These are phyloP conservation scores for Saxicola maurus DNA, from an alignment of 2,797 vertebrate genomes.

Conservation along the genomic window DNA sequence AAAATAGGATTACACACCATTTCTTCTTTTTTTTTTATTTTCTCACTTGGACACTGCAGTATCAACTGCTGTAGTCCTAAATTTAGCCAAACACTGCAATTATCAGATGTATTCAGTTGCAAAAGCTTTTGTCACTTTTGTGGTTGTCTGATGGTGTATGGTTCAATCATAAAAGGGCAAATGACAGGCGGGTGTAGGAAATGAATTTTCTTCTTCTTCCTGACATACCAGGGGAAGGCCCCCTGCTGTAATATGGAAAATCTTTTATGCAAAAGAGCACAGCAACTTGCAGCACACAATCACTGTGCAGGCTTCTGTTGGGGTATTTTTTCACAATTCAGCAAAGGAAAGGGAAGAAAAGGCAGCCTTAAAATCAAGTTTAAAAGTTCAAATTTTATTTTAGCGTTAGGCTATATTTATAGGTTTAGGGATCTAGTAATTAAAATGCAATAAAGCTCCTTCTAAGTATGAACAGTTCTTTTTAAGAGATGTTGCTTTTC, in stretches of 20 bases:
- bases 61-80: constrained; percentile 20
- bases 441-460: constrained; percentile 9
- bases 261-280: constrained; percentile 78
- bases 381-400: constrained; percentile 37
- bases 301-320: constrained; percentile 61
- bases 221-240: constrained; percentile 72
- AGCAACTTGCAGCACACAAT: constrained; percentile 69
- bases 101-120: constrained; percentile 63
- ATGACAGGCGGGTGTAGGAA: constrained; percentile 73
- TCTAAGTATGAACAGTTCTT: neutral
- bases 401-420: neutral
- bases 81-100: constrained; percentile 69
- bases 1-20: neutral
- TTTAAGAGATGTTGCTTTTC: neutral
- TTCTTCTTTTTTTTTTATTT: neutral
- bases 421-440: neutral
- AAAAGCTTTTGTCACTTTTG: constrained; percentile 71
- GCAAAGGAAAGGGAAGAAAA: neutral
- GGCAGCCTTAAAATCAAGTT: constrained; percentile 44
- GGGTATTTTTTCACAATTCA: neutral
- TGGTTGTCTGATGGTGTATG: constrained; percentile 67
- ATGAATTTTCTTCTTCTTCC: constrained; percentile 74
- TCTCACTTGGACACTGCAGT: neutral
- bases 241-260: constrained; percentile 77
- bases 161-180: constrained; percentile 75